A percentile compares a stretch with the other conserved stretches of the same genome.
These are phyloP conservation scores for Labia minor DNA, from an alignment of 2,888 invertebrate genomes.

Conservation along the genomic window DNA sequence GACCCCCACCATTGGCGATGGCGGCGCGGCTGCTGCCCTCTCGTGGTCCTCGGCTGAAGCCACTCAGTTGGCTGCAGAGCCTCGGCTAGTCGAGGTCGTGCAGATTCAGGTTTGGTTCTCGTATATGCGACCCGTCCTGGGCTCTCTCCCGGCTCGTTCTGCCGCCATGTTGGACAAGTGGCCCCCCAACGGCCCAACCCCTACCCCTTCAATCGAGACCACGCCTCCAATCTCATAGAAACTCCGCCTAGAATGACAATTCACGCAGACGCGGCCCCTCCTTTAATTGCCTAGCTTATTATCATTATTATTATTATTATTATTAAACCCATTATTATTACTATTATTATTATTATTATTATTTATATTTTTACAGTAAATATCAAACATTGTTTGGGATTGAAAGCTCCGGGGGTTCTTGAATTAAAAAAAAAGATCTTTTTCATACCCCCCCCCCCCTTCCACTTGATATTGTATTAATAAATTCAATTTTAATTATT, in stretches of 20 bases:
- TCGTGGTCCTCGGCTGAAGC: neutral
- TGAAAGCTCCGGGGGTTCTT: neutral
- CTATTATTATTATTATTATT: slow-evolving; percentile 1
- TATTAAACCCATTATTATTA: neutral
- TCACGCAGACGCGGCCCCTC: neutral
- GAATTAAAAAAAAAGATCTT: neutral
- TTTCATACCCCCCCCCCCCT: neutral
- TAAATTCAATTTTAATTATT: slow-evolving; percentile 2
- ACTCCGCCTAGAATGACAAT: neutral
- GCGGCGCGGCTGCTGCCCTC: slow-evolving; percentile 13
- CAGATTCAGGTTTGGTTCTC: neutral
- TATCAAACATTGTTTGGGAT: slow-evolving; percentile 8
- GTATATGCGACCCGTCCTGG: slow-evolving; percentile 18
- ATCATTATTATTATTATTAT: neutral
- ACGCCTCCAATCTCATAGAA: neutral
- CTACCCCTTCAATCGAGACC: neutral
- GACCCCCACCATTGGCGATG: neutral
- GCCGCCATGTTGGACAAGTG: slow-evolving; percentile 23
- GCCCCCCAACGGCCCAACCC: slow-evolving; percentile 8
- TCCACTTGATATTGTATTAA: neutral
- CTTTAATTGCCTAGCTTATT: slow-evolving; percentile 3
- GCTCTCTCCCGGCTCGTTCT: slow-evolving; percentile 19
- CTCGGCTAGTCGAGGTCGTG: neutral
- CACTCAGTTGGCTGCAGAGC: neutral
- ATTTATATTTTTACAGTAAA: slow-evolving; percentile 2